Evolutionary conservation across 2,888 invertebrate genomes (phyloP), one percentile per base, ranked within the genome.

Genomic region (Neocrepidodera transversa): DNA sequence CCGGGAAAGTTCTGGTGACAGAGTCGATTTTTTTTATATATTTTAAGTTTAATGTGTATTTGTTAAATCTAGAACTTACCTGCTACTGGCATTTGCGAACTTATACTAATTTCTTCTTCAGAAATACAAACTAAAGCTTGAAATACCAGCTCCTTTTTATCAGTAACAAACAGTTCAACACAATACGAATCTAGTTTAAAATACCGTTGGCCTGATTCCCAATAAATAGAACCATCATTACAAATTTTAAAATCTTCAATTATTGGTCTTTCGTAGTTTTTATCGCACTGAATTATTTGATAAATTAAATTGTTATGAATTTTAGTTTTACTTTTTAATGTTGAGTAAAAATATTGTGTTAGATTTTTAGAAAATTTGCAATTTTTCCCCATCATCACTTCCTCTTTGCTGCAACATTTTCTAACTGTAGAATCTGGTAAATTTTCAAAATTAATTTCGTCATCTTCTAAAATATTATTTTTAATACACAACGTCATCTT

Each of bases 361-460:
- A 20, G 23, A 23, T 28, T 16, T 32, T 36, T 20, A 11, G 20
- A 35, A 26, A 23, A 13, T 13, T n/a, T 49, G 50, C 62, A 62
- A 2, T 38, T 30, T 53, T 20, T 30, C 16, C 23, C 30, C 0
- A 42, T 10, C 2, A 64, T 42, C 5, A 65, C 40, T 48, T 66
- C 60, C 26, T 56, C 17, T n/a, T 28, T n/a, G 30, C 14, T 50
- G 35, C 68, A 68, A 40, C 68, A 68, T 53, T 68, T 68, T 45
- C 64, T 36, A 1, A 66, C 38, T 16, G 16, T 16, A n/a, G 40
- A 11, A 10, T 35, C 5, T 18, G 3, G 2, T 5, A 11, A 8
- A 26, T 43, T 26, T 26, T 45, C 14, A 4, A 26, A 14, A 10
- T 13, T 11, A 18, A 11, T 1, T 1, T 51, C 23, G n/a, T 51